These are phyloP conservation scores for Ptilonorhynchus violaceus DNA, from an alignment of 2,113 vertebrate genomes.

Conservation along the genomic window DNA sequence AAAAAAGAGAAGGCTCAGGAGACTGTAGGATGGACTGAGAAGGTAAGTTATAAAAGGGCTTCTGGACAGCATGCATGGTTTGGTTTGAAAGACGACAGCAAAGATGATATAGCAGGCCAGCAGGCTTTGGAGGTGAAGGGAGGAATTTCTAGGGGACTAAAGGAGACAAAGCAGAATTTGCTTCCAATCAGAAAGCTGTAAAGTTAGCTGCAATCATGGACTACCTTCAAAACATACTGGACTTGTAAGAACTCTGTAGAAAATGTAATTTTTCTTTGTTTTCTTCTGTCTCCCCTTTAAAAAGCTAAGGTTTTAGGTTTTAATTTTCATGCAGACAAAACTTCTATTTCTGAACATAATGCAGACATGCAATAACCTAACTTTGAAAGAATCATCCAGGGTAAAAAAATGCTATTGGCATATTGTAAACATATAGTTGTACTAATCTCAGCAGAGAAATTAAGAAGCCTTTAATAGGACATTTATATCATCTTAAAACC, in stretches of 20 bases:
- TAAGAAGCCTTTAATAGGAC: not conserved
- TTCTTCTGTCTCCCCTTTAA: not conserved
- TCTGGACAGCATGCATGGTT: not conserved
- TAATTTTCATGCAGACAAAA: not conserved
- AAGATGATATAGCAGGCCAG: not conserved
- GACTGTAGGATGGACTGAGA: not conserved
- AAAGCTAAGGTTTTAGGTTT: not conserved
- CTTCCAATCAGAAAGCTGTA: not conserved
- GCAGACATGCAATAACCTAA: not conserved
- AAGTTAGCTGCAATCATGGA: not conserved
- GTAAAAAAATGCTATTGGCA: not conserved
- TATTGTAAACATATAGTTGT: not conserved
- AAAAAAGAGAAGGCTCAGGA: not conserved
- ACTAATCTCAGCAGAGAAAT: not conserved
- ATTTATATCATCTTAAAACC: not conserved
- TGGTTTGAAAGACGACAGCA: not conserved
- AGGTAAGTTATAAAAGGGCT: not conserved
- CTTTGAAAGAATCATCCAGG: not conserved
- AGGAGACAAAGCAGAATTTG: not conserved
- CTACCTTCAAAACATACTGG: not conserved
- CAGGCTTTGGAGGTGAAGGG: not conserved
- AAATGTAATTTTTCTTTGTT: not conserved
- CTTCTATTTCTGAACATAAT: not conserved
- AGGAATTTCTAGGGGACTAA: not conserved
- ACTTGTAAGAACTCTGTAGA: not conserved